Conservation (phyloP, 2,113 vertebrate genomes). For the Spilogale gracilis region DNA sequence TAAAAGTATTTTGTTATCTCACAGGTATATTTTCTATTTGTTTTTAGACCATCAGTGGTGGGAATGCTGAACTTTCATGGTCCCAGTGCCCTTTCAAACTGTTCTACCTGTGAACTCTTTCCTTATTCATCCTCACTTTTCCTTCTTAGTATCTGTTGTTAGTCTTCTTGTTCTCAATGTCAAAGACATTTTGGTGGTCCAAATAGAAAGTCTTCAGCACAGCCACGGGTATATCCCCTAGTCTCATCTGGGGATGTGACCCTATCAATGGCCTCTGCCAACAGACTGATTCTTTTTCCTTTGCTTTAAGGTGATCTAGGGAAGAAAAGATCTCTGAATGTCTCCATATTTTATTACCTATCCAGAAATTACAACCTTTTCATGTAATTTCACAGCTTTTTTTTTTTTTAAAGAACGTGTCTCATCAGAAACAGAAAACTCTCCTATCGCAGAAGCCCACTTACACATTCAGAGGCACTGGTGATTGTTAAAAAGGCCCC, state of each 20-base stretch:
- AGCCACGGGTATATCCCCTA: accelerated
- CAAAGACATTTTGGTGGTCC: background rate
- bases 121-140: background rate
- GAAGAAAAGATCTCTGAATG: background rate
- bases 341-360: background rate
- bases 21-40: background rate
- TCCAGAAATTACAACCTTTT: background rate
- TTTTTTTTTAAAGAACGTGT: background rate
- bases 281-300: background rate
- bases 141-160: background rate
- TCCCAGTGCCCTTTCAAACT: background rate
- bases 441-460: background rate
- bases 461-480: background rate
- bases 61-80: background rate
- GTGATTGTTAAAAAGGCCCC: background rate
- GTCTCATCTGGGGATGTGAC: background rate
- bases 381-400: background rate
- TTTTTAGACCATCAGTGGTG: background rate
- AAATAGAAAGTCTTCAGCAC: background rate
- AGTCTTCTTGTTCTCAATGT: background rate
- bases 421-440: background rate
- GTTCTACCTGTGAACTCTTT: background rate
- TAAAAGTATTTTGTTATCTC: background rate
- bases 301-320: background rate
- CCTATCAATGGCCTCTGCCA: background rate